Conservation (phyloP, 2,113 vertebrate genomes). For the Nesogale talazaci region DNA sequence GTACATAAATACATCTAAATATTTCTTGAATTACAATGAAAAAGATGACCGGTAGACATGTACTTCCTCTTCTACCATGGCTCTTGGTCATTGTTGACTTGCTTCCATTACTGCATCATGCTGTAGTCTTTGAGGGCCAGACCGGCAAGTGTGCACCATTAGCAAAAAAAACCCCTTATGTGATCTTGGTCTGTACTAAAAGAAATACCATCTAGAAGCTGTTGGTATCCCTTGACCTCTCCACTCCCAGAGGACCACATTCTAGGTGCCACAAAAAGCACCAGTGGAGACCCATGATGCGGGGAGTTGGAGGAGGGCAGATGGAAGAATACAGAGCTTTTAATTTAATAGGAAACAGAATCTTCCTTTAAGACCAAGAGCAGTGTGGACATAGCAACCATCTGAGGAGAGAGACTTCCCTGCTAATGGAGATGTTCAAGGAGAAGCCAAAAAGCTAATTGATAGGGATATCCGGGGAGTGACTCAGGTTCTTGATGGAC, state of each 20-base stretch:
- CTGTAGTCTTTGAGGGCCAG: background rate
- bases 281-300: too few relatives aligned
- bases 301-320: background rate
- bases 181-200: background rate
- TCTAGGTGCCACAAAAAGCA: background rate
- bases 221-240: background rate
- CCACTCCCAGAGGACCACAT: background rate
- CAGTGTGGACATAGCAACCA: background rate
- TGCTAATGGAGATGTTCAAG: background rate
- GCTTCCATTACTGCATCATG: background rate
- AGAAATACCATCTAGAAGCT: background rate
- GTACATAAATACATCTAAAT: too few relatives aligned
- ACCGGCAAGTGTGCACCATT: background rate
- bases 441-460: slow-evolving; percentile 13
- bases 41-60: background rate
- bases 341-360: background rate
- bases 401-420: background rate
- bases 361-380: background rate
- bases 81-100: background rate
- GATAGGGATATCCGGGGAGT: slow-evolving; percentile 20
- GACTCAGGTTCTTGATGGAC: background rate
- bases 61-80: background rate
- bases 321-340: background rate
- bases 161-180: background rate
- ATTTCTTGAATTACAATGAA: slow-evolving; percentile 11